Evolutionary conservation across 2,113 vertebrate genomes (phyloP).

Genomic region (Otocyon megalotis): DNA sequence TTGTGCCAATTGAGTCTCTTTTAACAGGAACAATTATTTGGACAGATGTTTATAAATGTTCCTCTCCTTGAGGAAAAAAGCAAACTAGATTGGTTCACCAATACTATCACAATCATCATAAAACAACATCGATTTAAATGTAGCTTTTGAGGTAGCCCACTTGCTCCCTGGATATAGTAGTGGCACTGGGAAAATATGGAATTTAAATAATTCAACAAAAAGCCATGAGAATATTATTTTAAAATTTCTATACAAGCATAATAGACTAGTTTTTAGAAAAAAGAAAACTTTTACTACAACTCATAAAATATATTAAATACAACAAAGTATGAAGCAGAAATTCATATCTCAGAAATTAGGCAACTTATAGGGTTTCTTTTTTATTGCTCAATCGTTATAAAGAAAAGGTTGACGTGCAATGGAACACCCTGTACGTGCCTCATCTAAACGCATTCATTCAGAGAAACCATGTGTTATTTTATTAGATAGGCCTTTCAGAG

Average conservation of each 20-base stretch:
- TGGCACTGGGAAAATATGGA: slow-evolving; percentile 72
- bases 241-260: slow-evolving; percentile 57
- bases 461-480: slow-evolving; percentile 72
- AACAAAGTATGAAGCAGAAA: slow-evolving; percentile 71
- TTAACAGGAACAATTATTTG: not conserved
- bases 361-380: slow-evolving; percentile 37
- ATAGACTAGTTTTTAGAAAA: slow-evolving; percentile 54
- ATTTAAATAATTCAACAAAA: slow-evolving; percentile 77
- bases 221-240: slow-evolving; percentile 62
- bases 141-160: not conserved
- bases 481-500: not conserved
- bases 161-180: slow-evolving; percentile 61
- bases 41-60: not conserved
- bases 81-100: not conserved
- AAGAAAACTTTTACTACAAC: slow-evolving; percentile 56
- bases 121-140: not conserved
- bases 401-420: slow-evolving; percentile 34
- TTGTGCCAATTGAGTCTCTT: not conserved
- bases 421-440: slow-evolving; percentile 77
- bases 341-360: slow-evolving; percentile 48
- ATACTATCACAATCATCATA: not conserved
- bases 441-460: slow-evolving; percentile 79
- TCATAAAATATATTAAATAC: slow-evolving; percentile 63
- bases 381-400: not conserved
- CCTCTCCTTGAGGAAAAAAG: not conserved